Conservation (phyloP, 64 coral and sea anemone genomes). For the Montipora capricornis region DNA sequence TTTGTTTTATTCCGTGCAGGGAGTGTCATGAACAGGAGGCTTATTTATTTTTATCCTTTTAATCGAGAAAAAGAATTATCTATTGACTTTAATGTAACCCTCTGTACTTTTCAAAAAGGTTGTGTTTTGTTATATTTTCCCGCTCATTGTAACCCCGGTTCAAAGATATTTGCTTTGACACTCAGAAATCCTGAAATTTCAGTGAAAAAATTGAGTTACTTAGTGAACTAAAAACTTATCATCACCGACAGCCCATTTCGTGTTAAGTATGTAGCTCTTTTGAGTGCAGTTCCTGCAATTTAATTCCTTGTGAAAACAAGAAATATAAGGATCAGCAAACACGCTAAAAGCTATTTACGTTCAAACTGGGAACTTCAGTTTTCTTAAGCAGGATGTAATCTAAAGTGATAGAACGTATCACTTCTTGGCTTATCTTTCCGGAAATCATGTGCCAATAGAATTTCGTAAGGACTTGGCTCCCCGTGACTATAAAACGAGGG, state of each 20-base stretch:
- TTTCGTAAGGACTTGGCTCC: not conserved
- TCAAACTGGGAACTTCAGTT: not conserved
- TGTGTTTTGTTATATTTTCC: not conserved
- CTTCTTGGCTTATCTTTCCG: slow-evolving; percentile 38
- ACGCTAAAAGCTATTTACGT: slow-evolving; percentile 36
- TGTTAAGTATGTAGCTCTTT: slow-evolving; percentile 5
- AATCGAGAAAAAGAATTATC: not conserved
- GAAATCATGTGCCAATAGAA: not conserved
- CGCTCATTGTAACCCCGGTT: too few relatives aligned
- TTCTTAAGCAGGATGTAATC: slow-evolving; percentile 33
- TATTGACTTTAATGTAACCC: not conserved
- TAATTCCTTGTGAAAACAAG: slow-evolving; percentile 40
- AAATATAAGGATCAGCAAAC: slow-evolving; percentile 29
- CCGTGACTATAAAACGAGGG: slow-evolving; percentile 12
- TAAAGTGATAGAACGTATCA: slow-evolving; percentile 8
- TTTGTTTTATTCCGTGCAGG: not conserved
- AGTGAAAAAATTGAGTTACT: not conserved
- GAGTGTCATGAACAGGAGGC: not conserved
- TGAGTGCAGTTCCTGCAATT: slow-evolving; percentile 34
- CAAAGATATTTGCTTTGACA: not conserved
- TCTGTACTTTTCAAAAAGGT: not conserved
- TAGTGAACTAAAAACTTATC: not conserved
- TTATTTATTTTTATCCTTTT: slow-evolving; percentile 10
- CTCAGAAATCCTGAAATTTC: not conserved
- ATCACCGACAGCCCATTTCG: not conserved